Percentiles rank a stretch among this genome's conserved stretches.
phyloP scores from a whole-genome alignment of 2,113 vertebrate genomes.

The Microcebus tavaratra region DNA sequence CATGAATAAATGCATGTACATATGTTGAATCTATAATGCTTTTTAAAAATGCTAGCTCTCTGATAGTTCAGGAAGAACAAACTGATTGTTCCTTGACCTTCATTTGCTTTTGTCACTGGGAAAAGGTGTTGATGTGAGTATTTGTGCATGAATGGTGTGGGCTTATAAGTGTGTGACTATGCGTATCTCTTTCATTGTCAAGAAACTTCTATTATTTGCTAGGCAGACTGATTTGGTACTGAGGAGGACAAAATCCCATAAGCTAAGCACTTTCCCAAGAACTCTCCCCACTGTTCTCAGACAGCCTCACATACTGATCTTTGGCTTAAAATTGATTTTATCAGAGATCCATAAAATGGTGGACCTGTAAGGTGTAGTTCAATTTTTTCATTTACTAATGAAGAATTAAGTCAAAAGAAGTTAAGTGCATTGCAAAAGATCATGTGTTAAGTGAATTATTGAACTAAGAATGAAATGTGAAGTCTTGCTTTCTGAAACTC shows the following conservation, averaged over 20 bases:
- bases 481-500: neutral
- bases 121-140: neutral
- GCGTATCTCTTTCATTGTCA: neutral
- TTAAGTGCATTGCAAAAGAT: neutral
- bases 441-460: neutral
- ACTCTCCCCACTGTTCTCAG: neutral
- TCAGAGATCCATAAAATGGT: neutral
- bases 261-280: neutral
- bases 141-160: neutral
- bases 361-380: neutral
- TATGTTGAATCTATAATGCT: slow-evolving; percentile 60
- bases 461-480: neutral
- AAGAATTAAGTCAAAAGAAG: neutral
- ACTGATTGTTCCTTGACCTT: slow-evolving; percentile 22
- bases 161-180: neutral
- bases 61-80: slow-evolving; percentile 26
- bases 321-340: neutral
- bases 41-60: slow-evolving; percentile 35
- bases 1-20: slow-evolving; percentile 74
- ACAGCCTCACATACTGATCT: neutral
- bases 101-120: slow-evolving; percentile 37
- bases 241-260: neutral
- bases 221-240: neutral
- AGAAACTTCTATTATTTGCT: neutral
- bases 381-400: neutral